Evolutionary conservation across 2,113 vertebrate genomes (phyloP), one percentile per base, ranked within the genome.

Genomic region (Phocoena phocoena): DNA sequence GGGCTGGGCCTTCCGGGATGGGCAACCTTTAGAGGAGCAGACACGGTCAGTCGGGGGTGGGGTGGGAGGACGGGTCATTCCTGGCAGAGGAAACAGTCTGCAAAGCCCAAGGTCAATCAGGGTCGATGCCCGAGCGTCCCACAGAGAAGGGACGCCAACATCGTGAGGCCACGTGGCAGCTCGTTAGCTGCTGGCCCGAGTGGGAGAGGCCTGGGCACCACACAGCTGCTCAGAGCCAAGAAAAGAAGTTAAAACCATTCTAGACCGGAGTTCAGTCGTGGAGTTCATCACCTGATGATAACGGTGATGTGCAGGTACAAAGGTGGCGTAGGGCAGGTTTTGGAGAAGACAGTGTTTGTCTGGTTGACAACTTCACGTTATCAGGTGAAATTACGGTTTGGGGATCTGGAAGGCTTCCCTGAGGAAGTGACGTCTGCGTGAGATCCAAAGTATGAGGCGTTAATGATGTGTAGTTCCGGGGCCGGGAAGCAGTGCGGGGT

Each of bases 101-200:
- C n/a, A 63, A 62, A 77, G 6, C 15, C 36, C 28, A 11, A 8
- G 28, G 36, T 41, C 63, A n/a, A 17, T 20, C n/a, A 7, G 15
- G 28, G 53, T 1, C 4, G 10, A 28, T 4, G 77, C 33, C 50
- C 9, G 6, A 6, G 65, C 1, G 4, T 20, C 77, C 60, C 21
- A 0, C 4, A 13, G 38, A 47, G 38, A 47, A 1, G 7, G 31
- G 12, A 15, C 2, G 3, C 38, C 65, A 36, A 21, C 15, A 3
- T 36, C 0, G 0, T 33, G 38, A 36, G 77, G 53, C 38, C 50
- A 8, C 65, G 1, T 0, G 3, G 36, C 14, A 0, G 28, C 14
- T 0, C 25, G 12, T 0, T 28, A 33, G 63, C 44, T 14, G n/a
- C n/a, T 2, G 10, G 50, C 18, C 31, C 5, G 18, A 53, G n/a